Evolutionary conservation across 2,888 invertebrate species (phyloP).

Genomic region (Cacoxenus indagator): DNA sequence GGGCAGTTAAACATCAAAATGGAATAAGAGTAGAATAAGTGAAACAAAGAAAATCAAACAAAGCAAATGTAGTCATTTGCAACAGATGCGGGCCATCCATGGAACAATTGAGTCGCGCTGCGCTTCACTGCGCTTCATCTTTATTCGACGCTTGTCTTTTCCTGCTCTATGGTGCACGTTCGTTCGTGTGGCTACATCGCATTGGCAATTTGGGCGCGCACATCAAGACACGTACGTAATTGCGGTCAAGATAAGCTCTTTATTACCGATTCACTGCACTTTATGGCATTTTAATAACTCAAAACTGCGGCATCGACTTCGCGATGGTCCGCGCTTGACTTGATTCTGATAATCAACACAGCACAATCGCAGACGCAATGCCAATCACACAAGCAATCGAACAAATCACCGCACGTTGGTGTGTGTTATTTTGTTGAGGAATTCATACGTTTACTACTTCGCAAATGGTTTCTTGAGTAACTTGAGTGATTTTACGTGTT

Average conservation of each 20-base stretch:
- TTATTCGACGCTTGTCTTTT: not conserved
- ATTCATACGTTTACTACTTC: too few relatives aligned
- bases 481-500: too few relatives aligned
- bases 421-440: too few relatives aligned
- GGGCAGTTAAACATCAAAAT: conserved; percentile 28
- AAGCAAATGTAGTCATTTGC: conserved; percentile 52
- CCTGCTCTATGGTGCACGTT: conserved; percentile 28
- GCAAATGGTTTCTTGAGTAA: too few relatives aligned
- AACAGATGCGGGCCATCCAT: conserved; percentile 58
- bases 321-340: conserved; percentile 45
- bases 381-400: not conserved
- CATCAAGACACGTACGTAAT: conserved; percentile 47
- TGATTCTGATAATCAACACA: conserved; percentile 8
- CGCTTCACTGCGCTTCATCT: not conserved
- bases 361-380: conserved; percentile 12
- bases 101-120: conserved; percentile 51
- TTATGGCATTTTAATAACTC: conserved; percentile 64
- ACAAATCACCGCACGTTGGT: too few relatives aligned
- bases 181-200: conserved; percentile 22
- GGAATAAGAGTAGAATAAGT: too few relatives aligned
- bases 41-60: conserved; percentile 1
- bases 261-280: conserved; percentile 65
- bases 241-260: conserved; percentile 62
- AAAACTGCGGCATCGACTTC: conserved; percentile 34
- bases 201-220: conserved; percentile 20